phyloP scores from a whole-genome alignment of 2,888 invertebrate species.

The Lottia gigantea region DNA sequence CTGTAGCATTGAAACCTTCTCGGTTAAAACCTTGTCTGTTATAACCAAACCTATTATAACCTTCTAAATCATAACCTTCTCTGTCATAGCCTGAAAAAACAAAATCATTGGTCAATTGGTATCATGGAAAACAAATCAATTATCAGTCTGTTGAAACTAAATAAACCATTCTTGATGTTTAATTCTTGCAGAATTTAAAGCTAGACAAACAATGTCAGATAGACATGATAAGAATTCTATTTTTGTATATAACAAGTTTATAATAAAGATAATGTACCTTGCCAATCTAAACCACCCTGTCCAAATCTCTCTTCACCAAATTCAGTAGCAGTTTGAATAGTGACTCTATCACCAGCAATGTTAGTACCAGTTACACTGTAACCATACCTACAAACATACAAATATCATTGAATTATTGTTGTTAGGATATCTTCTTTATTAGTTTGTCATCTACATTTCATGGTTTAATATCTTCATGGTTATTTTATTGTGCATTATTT shows the following conservation, averaged over 20 bases:
- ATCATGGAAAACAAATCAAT: no score
- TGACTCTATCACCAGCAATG: constrained; percentile 38
- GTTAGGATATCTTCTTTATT: no score
- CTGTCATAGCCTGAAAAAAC: constrained; percentile 53
- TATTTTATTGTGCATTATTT: no score
- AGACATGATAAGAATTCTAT: no score
- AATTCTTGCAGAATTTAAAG: no score
- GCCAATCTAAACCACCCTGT: constrained; percentile 53
- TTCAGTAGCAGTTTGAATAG: constrained; percentile 42
- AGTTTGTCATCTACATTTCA: no score
- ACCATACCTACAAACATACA: constrained; percentile 49
- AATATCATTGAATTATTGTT: background rate
- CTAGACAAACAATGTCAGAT: no score
- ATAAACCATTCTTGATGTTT: no score
- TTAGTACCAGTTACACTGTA: constrained; percentile 48
- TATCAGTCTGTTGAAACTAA: background rate
- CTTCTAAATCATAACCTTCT: constrained; percentile 53
- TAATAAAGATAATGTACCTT: constrained; percentile 38
- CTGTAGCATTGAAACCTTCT: constrained; percentile 58
- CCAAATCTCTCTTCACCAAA: constrained; percentile 44
- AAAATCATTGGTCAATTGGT: background rate
- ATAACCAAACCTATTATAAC: constrained; percentile 56
- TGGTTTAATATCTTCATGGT: no score
- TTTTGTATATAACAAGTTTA: no score
- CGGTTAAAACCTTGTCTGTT: constrained; percentile 58